phyloP scores from a whole-genome alignment of 2,888 invertebrate genomes.

The Amitus sp. region DNA sequence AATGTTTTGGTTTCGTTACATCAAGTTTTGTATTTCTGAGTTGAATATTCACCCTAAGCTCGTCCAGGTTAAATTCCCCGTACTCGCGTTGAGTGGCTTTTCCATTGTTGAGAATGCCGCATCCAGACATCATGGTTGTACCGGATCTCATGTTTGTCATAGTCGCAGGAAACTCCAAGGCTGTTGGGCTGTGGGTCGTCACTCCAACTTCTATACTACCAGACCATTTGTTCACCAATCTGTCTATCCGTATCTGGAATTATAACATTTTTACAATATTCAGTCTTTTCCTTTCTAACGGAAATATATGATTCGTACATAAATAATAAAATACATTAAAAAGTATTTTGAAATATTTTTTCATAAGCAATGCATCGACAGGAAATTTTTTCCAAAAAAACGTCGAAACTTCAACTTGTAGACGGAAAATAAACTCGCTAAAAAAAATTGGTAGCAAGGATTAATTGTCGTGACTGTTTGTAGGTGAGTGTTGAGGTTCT shows the following conservation, averaged over 20 bases:
- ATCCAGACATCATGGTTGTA: conserved; percentile 96
- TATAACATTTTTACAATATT: no score
- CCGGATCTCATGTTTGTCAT: conserved; percentile 95
- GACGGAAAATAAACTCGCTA: no score
- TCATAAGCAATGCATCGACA: no score
- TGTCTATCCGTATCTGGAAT: conserved; percentile 85
- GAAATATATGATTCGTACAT: no score
- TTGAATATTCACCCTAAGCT: conserved; percentile 77
- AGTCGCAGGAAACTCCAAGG: conserved; percentile 92
- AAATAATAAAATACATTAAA: no score
- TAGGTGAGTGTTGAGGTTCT: conserved; percentile 73
- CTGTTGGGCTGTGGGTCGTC: conserved; percentile 91
- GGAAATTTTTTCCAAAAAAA: no score
- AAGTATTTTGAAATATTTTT: no score
- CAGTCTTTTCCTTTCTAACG: no score
- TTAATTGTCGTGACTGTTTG: conserved; percentile 2
- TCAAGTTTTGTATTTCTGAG: no score
- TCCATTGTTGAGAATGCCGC: conserved; percentile 95
- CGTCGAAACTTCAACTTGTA: no score
- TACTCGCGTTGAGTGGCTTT: conserved; percentile 94
- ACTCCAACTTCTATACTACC: conserved; percentile 94
- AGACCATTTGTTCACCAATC: conserved; percentile 95
- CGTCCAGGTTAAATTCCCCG: conserved; percentile 93
- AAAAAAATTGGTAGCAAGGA: no score
- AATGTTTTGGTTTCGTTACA: no score